A percentile compares a stretch with the other conserved stretches of the same genome.
phyloP scores from a whole-genome alignment of 2,888 invertebrate species.

The Allacma fusca region DNA sequence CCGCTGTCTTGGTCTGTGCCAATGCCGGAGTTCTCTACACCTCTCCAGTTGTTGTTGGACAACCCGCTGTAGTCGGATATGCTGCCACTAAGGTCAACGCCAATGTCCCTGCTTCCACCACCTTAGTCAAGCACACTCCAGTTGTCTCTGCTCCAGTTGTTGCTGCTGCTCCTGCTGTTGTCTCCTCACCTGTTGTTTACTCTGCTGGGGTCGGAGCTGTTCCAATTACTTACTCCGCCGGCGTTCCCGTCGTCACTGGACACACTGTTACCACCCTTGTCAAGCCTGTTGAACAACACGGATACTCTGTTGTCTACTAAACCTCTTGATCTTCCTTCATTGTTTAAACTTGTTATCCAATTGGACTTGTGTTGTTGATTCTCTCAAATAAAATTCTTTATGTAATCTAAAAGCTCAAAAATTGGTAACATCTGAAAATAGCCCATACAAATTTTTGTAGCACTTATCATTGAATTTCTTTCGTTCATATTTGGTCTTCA shows the following conservation, averaged over 20 bases:
- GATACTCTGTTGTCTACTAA: slow-evolving; percentile 47
- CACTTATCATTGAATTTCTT: too few species aligned
- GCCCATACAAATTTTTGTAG: too few species aligned
- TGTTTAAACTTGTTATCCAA: background rate
- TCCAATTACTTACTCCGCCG: slow-evolving; percentile 20
- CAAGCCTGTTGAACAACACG: slow-evolving; percentile 50
- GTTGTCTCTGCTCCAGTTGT: slow-evolving; percentile 26
- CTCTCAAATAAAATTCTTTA: background rate
- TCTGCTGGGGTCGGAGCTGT: slow-evolving; percentile 20
- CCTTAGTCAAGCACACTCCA: slow-evolving; percentile 9
- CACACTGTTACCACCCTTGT: slow-evolving; percentile 29
- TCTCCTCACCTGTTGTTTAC: slow-evolving; percentile 38
- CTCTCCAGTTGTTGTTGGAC: slow-evolving; percentile 33
- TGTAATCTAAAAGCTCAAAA: background rate
- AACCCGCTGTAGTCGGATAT: slow-evolving; percentile 38
- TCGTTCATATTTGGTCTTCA: too few species aligned
- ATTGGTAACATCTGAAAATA: background rate
- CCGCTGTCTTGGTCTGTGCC: slow-evolving; percentile 43
- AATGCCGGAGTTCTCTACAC: slow-evolving; percentile 25
- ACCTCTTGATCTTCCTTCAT: background rate
- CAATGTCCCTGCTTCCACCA: slow-evolving; percentile 30
- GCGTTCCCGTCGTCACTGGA: slow-evolving; percentile 33
- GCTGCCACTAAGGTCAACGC: slow-evolving; percentile 38
- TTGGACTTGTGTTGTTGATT: background rate
- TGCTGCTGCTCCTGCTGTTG: background rate